Evolutionary conservation across 2,113 vertebrate species (phyloP).

Genomic region (Camarhynchus parvulus): DNA sequence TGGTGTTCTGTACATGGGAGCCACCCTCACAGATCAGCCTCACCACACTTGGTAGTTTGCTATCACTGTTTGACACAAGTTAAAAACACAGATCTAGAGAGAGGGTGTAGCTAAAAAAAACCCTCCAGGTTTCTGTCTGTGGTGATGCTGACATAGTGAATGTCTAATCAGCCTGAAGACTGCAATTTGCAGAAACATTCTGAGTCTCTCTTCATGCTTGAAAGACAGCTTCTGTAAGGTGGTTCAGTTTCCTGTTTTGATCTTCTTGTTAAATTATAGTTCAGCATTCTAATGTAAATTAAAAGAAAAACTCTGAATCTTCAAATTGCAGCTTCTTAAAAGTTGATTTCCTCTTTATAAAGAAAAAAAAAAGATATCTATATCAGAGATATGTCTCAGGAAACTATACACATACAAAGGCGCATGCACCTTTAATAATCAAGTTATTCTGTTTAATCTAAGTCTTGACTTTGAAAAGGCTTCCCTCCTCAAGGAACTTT

Average conservation of each 20-base stretch:
- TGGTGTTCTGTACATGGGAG: not conserved
- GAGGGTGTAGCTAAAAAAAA: not conserved
- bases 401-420: not conserved
- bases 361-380: not conserved
- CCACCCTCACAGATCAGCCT: not conserved
- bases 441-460: not conserved
- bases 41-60: not conserved
- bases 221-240: constrained; percentile 2
- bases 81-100: not conserved
- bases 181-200: not conserved
- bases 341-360: not conserved
- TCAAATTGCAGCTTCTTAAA: not conserved
- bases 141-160: not conserved
- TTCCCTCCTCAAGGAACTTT: not conserved
- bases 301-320: not conserved
- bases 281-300: constrained; percentile 1
- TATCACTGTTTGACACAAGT: not conserved
- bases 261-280: not conserved
- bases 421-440: not conserved
- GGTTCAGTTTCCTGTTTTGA: constrained; percentile 33
- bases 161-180: constrained; percentile 7
- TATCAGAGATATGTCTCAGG: not conserved
- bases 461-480: not conserved
- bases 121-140: not conserved
- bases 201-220: not conserved